A percentile compares a stretch with the other conserved stretches of the same genome.
Evolutionary conservation across 2,888 invertebrate genomes (phyloP).

Genomic region (Kryphioiulus occultus): DNA sequence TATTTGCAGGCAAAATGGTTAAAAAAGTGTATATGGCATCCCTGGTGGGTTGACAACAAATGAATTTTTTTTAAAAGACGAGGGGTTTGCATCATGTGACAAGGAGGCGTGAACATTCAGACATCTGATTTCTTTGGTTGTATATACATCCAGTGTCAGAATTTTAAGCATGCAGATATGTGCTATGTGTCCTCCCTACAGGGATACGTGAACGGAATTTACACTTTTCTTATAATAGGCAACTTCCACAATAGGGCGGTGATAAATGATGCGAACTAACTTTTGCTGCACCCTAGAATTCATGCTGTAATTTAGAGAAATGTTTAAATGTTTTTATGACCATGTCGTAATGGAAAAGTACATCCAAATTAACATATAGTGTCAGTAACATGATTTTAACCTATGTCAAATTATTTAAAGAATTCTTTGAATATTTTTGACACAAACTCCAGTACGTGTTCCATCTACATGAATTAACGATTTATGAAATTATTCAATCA

Average conservation of each 20-base stretch:
- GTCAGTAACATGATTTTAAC: background rate
- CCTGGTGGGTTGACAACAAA: conserved; percentile 34
- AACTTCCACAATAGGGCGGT: background rate
- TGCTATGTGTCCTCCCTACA: background rate
- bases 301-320: background rate
- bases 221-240: background rate
- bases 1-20: background rate
- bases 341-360: background rate
- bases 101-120: conserved; percentile 24
- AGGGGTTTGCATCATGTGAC: conserved; percentile 28
- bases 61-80: conserved; percentile 1
- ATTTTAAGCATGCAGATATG: conserved; percentile 20
- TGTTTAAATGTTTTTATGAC: no score
- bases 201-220: conserved; percentile 15
- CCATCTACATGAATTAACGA: no score
- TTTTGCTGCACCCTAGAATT: conserved; percentile 29
- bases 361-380: background rate
- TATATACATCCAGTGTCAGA: background rate
- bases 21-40: background rate
- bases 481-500: no score
- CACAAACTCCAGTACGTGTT: no score
- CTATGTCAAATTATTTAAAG: no score
- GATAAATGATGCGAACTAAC: conserved; percentile 7
- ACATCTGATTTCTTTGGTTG: conserved; percentile 1
- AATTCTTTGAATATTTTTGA: no score